Base-by-base conservation (phyloP, 2,888 invertebrate genomes). In the Zeuzera pyrina region DNA sequence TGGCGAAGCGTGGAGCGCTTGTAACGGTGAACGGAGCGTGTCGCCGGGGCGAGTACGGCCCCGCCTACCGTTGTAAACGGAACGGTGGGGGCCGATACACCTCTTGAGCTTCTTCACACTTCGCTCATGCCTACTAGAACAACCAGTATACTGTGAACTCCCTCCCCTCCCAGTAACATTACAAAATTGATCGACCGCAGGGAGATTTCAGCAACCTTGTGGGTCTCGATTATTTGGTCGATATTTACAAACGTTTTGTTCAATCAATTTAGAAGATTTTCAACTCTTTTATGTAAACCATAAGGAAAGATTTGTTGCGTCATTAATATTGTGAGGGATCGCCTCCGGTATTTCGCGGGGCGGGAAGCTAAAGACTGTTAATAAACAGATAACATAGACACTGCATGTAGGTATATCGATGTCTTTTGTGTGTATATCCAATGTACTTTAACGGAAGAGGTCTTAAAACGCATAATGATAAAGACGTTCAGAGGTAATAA, bases 91-190 rank as follows among this genome's bases (percentile, higher is more conserved):
- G 34, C 70, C 63, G 67, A 52, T 69, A 74, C 76, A 77, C 77
- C 77, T 77, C 74, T 76, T 76, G n/a, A 77, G 71, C 74, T 66
- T 74, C 73, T 77, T 77, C 73, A 77, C 77, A 74, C 76, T 77
- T 73, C 65, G 69, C 63, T 64, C 57, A 62, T 74, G 69, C 74
- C 76, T 74, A 73, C 69, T 77, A 77, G 76, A 61, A 45, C 45
- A 57, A 51, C 78, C 70, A 61, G 42, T 44, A 23, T 43, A 41
- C 31, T 37, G 39, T 49, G 71, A 60, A 39, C 73, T 50, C 30
- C 52, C 39, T 37, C 54, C 33, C 60, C 64, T 57, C 56, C 45
- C 45, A 32, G 36, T 26, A 30, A 10, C 12, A 8, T 12, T 12
- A 8, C 12, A 8, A 11, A 11, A 6, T 13, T 3, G 8, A 8